These are phyloP conservation scores for Parazoanthus darwini DNA, from an alignment of 92 coral and sea anemone genomes.

Conservation along the genomic window DNA sequence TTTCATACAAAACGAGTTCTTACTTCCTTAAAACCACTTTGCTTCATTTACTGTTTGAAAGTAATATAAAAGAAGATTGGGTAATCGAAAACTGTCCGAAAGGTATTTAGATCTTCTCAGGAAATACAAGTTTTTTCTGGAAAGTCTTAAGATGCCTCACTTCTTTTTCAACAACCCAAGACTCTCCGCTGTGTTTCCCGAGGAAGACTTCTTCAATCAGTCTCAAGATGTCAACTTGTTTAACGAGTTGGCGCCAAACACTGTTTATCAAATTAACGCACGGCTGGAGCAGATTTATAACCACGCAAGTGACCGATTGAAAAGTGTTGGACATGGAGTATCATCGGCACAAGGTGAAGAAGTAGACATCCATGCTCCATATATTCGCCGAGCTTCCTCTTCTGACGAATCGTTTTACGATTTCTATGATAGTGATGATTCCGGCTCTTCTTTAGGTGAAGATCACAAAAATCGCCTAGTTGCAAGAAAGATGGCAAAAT, in stretches of 20 bases:
- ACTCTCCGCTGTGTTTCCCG: slow-evolving; percentile 21
- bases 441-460: slow-evolving; percentile 8
- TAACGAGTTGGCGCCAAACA: slow-evolving; percentile 12
- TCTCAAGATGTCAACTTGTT: slow-evolving; percentile 2
- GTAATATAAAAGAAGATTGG: slow-evolving; percentile 34
- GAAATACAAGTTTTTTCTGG: slow-evolving; percentile 14
- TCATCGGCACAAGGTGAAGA: background rate
- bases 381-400: slow-evolving; percentile 5
- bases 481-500: slow-evolving; percentile 24
- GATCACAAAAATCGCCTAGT: slow-evolving; percentile 11
- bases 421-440: slow-evolving; percentile 6
- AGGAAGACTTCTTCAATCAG: slow-evolving; percentile 1
- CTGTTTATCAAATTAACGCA: slow-evolving; percentile 19
- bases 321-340: background rate
- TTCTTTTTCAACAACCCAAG: slow-evolving; percentile 29
- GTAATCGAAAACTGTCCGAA: slow-evolving; percentile 22
- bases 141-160: slow-evolving; percentile 22
- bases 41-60: slow-evolving; percentile 13
- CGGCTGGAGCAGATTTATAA: slow-evolving; percentile 1
- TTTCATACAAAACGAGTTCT: slow-evolving; percentile 20
- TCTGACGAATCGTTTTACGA: slow-evolving; percentile 1
- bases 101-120: slow-evolving; percentile 32
- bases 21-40: slow-evolving; percentile 32
- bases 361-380: slow-evolving; percentile 13
- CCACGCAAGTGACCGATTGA: background rate